A percentile compares a stretch with the other conserved stretches of the same genome.
phyloP scores from a whole-genome alignment of 2,888 invertebrate genomes.

The Crematogaster levior region DNA sequence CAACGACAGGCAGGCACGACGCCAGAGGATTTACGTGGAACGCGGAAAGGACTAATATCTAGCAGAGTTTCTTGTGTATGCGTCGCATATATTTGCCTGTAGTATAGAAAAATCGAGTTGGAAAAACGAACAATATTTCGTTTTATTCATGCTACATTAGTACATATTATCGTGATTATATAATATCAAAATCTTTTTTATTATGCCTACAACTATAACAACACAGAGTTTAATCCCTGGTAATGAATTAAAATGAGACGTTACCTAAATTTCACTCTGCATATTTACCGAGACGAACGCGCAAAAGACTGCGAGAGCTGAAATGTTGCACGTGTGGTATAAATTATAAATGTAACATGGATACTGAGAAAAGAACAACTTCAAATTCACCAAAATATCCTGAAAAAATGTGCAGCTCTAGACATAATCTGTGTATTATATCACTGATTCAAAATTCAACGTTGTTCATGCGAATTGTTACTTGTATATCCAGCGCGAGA shows the following conservation, averaged over 20 bases:
- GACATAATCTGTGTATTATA: background rate
- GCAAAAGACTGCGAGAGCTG: background rate
- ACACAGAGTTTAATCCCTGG: background rate
- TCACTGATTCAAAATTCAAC: slow-evolving; percentile 1
- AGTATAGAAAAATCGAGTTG: background rate
- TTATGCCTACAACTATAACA: background rate
- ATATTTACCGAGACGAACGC: background rate
- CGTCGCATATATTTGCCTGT: background rate
- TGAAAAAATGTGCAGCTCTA: background rate
- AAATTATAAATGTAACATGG: no score
- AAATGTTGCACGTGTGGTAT: background rate
- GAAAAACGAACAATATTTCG: background rate
- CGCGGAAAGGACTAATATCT: background rate
- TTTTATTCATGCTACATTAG: background rate
- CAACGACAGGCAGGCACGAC: slow-evolving; percentile 20
- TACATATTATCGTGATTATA: background rate
- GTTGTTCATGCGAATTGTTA: background rate
- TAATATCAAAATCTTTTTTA: background rate
- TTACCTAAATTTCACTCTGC: background rate
- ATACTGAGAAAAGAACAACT: background rate
- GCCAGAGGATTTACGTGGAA: slow-evolving; percentile 26
- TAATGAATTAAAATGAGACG: background rate
- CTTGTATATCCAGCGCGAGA: background rate
- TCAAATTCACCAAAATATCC: background rate
- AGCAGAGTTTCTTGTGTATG: background rate